These are phyloP conservation scores for Coregonus suidteri DNA, from an alignment of 2,797 vertebrate species.

Conservation along the genomic window DNA sequence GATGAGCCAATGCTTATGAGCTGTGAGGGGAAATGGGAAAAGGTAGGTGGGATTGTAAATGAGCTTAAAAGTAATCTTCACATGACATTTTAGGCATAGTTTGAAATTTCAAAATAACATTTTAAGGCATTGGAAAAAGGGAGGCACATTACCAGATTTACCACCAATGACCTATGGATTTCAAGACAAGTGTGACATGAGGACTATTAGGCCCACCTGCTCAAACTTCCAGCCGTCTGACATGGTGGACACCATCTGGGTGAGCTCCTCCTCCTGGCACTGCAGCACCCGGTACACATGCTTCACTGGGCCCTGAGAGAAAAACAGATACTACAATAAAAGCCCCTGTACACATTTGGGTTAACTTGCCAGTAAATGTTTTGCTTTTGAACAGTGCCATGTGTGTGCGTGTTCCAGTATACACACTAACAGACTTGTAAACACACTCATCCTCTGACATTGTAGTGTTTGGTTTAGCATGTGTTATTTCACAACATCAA, in stretches of 20 bases:
- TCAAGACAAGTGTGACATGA: neutral
- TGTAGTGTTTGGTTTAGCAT: too few species aligned
- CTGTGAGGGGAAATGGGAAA: constrained; percentile 59
- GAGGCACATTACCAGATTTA: too few species aligned
- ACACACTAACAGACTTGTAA: too few species aligned
- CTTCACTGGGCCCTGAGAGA: constrained; percentile 89
- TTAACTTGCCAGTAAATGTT: neutral
- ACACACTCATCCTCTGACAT: too few species aligned
- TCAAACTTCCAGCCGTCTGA: constrained; percentile 98
- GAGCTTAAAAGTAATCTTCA: neutral
- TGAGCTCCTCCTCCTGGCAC: constrained; percentile 97
- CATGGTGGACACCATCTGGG: constrained; percentile 99
- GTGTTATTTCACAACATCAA: too few species aligned
- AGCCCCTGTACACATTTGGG: neutral
- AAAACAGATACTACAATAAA: neutral
- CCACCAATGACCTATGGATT: neutral
- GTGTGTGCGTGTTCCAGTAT: neutral
- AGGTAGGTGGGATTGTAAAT: neutral
- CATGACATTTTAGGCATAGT: neutral
- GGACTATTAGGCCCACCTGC: constrained; percentile 77
- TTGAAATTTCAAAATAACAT: neutral
- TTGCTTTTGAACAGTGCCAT: neutral
- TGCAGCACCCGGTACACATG: constrained; percentile 96
- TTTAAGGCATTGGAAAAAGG: neutral
- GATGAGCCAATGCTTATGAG: constrained; percentile 98